Evolutionary conservation across 2,888 invertebrate species (phyloP), one percentile per base, ranked within the genome.

Genomic region (Hesperia comma): DNA sequence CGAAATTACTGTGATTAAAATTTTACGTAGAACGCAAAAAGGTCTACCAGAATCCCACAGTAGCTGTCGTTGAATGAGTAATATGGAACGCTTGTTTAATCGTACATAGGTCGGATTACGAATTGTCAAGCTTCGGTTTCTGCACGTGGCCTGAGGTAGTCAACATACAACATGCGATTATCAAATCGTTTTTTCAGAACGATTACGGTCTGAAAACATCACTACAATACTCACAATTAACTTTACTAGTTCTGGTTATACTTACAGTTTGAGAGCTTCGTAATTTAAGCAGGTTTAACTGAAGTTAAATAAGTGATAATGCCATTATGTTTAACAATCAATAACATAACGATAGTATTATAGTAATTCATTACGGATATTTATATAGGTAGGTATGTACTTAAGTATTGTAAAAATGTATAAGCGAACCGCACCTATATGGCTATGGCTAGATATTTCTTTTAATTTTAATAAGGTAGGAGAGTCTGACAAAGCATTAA

Each of bases 131-230:
- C 41, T 43, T 43, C 17, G 33, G 55, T 63, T 33, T 55, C 63
- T 33, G 46, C 63, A 63, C 63, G 55, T 56, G 63, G 55, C 21
- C 33, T n/a, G 55, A 54, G 6, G 37, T 37, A 12, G 37, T 37
- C 37, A 37, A 37, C 37, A 10, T 12, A 26, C 26, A 26, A n/a
- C n/a, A n/a, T n/a, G n/a, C n/a, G n/a, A n/a, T n/a, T n/a, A n/a
- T n/a, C n/a, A n/a, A 8, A 37, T 10, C 10, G 37, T 12, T 10
- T 12, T 12, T 12, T 37, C 37, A 12, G 37, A 37, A 55, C 17
- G 12, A 54, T 53, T 46, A 43, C 19, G n/a, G 46, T 56, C 55
- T 56, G 46, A 46, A 63, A 63, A 62, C 43, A 53, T 43, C 43
- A 53, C 21, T 51, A 21, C 4, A 49, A 10, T 21, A 21, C 14